A percentile compares a stretch with the other conserved stretches of the same genome.
phyloP scores from a whole-genome alignment of 2,888 invertebrate species.

The Microplitis deprimator region DNA sequence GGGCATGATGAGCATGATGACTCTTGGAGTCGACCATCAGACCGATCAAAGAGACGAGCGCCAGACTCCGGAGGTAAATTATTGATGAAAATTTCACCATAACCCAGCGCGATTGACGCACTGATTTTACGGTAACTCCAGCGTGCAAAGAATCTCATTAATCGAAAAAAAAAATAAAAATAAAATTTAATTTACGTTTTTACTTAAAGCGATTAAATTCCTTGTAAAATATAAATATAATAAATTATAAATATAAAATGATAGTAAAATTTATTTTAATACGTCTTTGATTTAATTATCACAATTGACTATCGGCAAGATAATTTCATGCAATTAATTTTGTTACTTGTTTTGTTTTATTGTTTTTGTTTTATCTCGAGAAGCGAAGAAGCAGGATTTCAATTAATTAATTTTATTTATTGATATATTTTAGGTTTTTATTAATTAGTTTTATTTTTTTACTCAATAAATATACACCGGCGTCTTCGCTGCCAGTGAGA shows the following conservation, averaged over 20 bases:
- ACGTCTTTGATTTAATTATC: not conserved
- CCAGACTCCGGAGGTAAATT: slow-evolving; percentile 44
- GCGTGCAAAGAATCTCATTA: slow-evolving; percentile 42
- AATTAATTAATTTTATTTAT: not conserved
- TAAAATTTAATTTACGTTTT: not conserved
- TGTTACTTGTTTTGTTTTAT: not conserved
- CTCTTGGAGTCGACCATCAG: slow-evolving; percentile 40
- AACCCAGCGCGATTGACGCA: slow-evolving; percentile 47
- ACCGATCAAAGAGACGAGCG: slow-evolving; percentile 26
- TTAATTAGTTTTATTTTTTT: slow-evolving; percentile 6
- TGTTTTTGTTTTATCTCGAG: not conserved
- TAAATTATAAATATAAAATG: not conserved
- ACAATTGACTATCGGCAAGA: not conserved
- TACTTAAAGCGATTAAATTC: not conserved
- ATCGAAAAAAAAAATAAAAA: slow-evolving; percentile 24
- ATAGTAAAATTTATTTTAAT: not conserved
- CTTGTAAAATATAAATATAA: not conserved
- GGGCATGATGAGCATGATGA: slow-evolving; percentile 13
- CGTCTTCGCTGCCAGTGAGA: slow-evolving; percentile 14
- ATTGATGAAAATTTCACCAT: slow-evolving; percentile 52
- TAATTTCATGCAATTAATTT: not conserved
- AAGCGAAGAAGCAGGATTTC: not conserved
- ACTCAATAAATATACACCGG: slow-evolving; percentile 6
- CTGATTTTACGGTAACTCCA: slow-evolving; percentile 36
- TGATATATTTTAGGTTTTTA: not conserved